Base-by-base conservation (phyloP, 2,113 vertebrate genomes). In the Benitochromis conjunctus region DNA sequence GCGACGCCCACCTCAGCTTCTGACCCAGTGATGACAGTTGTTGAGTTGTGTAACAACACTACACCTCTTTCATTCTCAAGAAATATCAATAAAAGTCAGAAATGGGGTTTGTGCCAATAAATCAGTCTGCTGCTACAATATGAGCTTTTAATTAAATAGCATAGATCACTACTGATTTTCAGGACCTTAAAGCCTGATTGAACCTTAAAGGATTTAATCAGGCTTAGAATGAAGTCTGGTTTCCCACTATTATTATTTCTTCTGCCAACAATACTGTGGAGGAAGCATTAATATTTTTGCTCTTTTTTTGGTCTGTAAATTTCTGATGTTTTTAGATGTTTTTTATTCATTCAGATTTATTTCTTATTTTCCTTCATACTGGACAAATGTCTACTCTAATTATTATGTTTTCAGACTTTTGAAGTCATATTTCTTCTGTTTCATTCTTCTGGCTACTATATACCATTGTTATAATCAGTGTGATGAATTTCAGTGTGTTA, bases 401-500 rank as follows among this genome's bases (percentile, higher is more conserved):
- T 80, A 34, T 83, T 12, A 19, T 57, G 58, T 2, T 55, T 82
- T 88, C 57, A 82, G 21, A 71, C 57, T 79, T 69, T 51, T 21
- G 4, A 24, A 78, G 58, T 10, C 12, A 60, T 55, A 41, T 2
- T 2, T 48, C 57, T 51, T 74, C 57, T 85, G 26, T 16, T 82
- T 58, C 41, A 29, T 86, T 3, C n/a, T n/a, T n/a, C n/a, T n/a
- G n/a, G 1, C n/a, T n/a, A 1, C 48, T 66, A 3, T 60, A 80
- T 80, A 82, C 79, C 19, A 5, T 81, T 81, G 10, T 51, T 66
- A 36, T 14, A 36, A 86, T 88, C 19, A 48, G 62, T 85, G 74
- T 80, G 26, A 64, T 81, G 84, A 86, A 86, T 92, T 94, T 90
- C 57, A 92, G 81, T 81, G 88, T 79, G 80, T 83, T 86, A 19